Conservation (phyloP, 1,140 invertebrate genomes). For the Atta cephalotes region DNA sequence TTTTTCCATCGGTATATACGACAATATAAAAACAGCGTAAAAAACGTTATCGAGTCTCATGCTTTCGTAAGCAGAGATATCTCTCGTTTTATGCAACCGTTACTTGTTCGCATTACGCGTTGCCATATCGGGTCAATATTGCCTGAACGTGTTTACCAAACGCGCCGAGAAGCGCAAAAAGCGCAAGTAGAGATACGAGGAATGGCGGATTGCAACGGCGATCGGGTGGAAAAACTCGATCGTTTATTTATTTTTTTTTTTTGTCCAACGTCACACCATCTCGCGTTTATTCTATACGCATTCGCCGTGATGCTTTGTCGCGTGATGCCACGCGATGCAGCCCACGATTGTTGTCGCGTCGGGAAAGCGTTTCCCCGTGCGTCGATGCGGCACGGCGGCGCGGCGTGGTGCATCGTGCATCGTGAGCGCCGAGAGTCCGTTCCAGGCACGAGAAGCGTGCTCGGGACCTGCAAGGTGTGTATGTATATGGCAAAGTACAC, state of each 20-base stretch:
- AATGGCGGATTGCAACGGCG: not conserved
- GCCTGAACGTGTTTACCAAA: conserved; percentile 6
- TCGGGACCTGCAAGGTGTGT: not conserved
- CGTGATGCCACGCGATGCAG: conserved; percentile 5
- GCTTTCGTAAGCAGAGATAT: not conserved
- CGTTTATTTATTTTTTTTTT: not conserved
- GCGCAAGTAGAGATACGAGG: not conserved
- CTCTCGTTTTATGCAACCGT: conserved; percentile 8
- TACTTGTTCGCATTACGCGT: conserved; percentile 6
- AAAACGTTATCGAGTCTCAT: conserved; percentile 4
- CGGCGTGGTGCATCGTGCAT: not conserved
- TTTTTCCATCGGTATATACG: not conserved
- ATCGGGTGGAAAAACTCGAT: not conserved
- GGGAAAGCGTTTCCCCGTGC: not conserved
- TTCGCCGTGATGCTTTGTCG: too few relatives aligned
- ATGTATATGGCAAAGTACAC: conserved; percentile 36
- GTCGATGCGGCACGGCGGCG: not conserved
- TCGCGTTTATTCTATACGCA: not conserved
- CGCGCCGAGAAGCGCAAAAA: not conserved
- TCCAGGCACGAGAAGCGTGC: conserved; percentile 23
- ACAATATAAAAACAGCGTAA: conserved; percentile 7
- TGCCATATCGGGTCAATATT: conserved; percentile 4
- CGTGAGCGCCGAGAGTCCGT: not conserved
- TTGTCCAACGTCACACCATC: too few relatives aligned
- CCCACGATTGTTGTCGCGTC: not conserved